phyloP scores from a whole-genome alignment of 2,113 vertebrate genomes.

The Hystrix cristata region DNA sequence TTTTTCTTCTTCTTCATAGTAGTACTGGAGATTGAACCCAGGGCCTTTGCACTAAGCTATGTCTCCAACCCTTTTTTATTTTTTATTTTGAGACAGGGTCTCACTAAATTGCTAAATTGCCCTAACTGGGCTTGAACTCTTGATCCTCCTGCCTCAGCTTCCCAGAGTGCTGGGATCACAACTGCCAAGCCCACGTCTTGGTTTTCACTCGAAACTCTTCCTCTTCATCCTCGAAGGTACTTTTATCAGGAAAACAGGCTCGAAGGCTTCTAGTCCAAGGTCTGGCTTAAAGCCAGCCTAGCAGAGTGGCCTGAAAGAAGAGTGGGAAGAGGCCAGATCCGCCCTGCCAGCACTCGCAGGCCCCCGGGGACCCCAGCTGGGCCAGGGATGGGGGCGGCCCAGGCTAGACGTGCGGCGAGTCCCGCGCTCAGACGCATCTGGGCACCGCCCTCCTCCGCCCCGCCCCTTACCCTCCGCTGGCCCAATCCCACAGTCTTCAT shows the following conservation, averaged over 20 bases:
- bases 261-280: neutral
- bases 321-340: neutral
- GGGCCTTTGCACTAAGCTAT: neutral
- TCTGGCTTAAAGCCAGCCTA: neutral
- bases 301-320: neutral
- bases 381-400: accelerated
- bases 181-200: neutral
- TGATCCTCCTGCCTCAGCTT: neutral
- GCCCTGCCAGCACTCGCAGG: neutral
- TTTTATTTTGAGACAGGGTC: neutral
- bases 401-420: neutral
- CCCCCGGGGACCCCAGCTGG: neutral
- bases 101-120: neutral
- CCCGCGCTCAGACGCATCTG: neutral
- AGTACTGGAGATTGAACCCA: neutral
- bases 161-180: neutral
- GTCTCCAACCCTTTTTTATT: neutral
- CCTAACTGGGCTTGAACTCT: neutral
- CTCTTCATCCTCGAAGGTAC: neutral
- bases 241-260: neutral
- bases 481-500: slow-evolving; percentile 68
- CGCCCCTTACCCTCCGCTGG: neutral
- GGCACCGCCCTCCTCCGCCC: slow-evolving; percentile 47
- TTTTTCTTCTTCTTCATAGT: neutral
- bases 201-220: neutral